Evolutionary conservation across 2,888 invertebrate species (phyloP), one percentile per base, ranked within the genome.

Genomic region (Monochamus alternatus): DNA sequence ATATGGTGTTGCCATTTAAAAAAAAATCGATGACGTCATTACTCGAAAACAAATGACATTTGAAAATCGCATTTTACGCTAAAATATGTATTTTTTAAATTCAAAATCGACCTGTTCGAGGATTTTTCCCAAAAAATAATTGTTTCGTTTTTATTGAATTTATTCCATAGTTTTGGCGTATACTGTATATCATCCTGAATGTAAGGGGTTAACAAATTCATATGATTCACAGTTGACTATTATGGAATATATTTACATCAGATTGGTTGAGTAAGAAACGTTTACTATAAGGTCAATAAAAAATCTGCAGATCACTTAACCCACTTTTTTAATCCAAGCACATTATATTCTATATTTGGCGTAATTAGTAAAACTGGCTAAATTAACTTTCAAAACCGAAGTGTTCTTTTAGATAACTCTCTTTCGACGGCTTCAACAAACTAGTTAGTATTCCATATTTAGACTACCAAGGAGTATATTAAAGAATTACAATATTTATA

Each of bases 231-330:
- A 38, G 38, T 38, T 38, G 38, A 38, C 7, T 60, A 60, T 32
- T n/a, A 60, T 32, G 32, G 32, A 60, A 32, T 12, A 32, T 12
- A 60, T 60, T 32, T 60, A 60, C 10, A 32, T 32, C 60, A 38
- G 38, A 38, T 7, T 38, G 47, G 12, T 12, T 47, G 47, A 47
- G 47, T 47, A 47, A 9, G 8, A 47, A 47, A 47, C 47, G 9
- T 47, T 55, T 55, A 55, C 14, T 7, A 55, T 22, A n/a, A 64
- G 30, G 43, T 68, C 68, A 38, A 32, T 58, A 10, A 55, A 68
- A 66, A 68, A 43, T 59, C 43, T 68, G 68, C 59, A 58, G 58
- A 52, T 67, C 38, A 58, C 38, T 58, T 68, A 68, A 68, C 68
- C 68, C 38, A 59, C 68, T 68, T 43, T 38, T 38, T 38, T 59